phyloP scores from a whole-genome alignment of 2,113 vertebrate species.

The Siniperca chuatsi region DNA sequence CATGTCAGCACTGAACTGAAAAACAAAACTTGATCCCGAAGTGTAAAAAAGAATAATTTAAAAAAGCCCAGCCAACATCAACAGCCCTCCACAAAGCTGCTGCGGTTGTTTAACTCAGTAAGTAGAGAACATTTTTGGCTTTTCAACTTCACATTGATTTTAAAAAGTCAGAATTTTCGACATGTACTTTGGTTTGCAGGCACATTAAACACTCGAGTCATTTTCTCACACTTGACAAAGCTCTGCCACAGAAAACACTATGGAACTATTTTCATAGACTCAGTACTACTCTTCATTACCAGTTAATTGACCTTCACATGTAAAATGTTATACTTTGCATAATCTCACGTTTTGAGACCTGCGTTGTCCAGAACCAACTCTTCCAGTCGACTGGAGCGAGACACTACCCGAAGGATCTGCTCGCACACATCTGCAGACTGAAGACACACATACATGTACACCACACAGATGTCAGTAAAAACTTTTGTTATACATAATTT shows the following conservation, averaged over 20 bases:
- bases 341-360: conserved; percentile 93
- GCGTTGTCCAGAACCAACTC: conserved; percentile 96
- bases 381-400: conserved; percentile 92
- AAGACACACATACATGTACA: conserved; percentile 36
- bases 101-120: no score
- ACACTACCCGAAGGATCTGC: conserved; percentile 94
- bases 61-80: no score
- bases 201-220: neutral
- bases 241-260: neutral
- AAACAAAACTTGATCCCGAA: no score
- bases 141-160: no score
- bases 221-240: neutral
- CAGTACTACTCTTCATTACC: neutral
- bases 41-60: neutral
- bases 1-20: neutral
- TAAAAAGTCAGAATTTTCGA: no score
- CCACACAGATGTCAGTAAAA: conserved; percentile 5
- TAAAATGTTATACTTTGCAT: accelerated
- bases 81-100: no score
- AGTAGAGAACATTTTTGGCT: no score
- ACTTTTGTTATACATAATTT: neutral
- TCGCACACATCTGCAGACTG: conserved; percentile 96
- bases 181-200: no score
- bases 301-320: neutral
- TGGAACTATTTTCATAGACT: neutral